Percentiles rank a stretch among this genome's conserved stretches.
phyloP scores from a whole-genome alignment of 2,888 invertebrate species.

The Leptura quadrifasciata region DNA sequence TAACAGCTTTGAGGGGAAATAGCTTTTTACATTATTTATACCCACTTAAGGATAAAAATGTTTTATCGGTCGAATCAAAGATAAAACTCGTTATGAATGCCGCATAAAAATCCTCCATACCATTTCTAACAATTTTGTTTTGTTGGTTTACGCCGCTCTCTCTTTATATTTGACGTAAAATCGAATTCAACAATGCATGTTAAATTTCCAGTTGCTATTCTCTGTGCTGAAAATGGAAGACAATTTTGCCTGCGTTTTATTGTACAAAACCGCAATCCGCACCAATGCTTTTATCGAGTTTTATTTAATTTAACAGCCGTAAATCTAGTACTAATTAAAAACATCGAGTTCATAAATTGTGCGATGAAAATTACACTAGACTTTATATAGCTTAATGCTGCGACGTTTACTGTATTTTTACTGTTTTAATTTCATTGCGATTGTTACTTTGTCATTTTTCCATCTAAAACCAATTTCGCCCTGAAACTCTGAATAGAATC shows the following conservation, averaged over 20 bases:
- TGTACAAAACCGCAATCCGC: constrained; percentile 1
- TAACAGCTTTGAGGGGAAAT: background rate
- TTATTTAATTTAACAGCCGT: background rate
- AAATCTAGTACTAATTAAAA: background rate
- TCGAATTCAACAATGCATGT: constrained; percentile 21
- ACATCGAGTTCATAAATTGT: background rate
- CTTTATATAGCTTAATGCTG: too few species aligned
- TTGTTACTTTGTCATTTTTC: too few species aligned
- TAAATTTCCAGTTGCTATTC: constrained; percentile 24
- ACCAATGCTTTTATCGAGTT: background rate
- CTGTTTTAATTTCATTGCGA: too few species aligned
- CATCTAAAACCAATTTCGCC: too few species aligned
- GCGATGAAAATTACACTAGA: background rate
- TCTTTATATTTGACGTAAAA: constrained; percentile 25
- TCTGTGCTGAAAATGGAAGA: constrained; percentile 23
- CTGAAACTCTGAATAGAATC: too few species aligned
- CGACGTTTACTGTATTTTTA: too few species aligned
- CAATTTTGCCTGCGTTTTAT: constrained; percentile 15
- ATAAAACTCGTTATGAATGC: background rate
- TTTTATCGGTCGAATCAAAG: constrained; percentile 8
- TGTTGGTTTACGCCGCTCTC: background rate
- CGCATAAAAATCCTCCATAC: background rate
- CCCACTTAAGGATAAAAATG: background rate
- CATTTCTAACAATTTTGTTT: background rate
- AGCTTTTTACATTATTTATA: background rate